phyloP scores from a whole-genome alignment of 2,797 vertebrate genomes.

The Urocyon cinereoargenteus region DNA sequence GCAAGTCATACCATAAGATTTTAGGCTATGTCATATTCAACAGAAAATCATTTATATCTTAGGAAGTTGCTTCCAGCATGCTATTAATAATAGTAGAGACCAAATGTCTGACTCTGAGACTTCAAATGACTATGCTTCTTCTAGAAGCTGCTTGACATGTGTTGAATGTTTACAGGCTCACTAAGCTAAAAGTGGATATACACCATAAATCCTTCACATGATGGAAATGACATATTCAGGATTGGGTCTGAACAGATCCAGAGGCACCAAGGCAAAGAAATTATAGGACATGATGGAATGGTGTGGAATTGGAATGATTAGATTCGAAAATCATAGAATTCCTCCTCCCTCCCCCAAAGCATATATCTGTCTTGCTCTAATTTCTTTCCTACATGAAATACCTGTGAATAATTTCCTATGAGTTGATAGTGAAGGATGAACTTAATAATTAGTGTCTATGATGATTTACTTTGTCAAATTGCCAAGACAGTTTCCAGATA shows the following conservation, averaged over 20 bases:
- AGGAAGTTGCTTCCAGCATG: background rate
- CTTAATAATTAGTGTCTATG: background rate
- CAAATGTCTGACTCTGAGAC: background rate
- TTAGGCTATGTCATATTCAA: background rate
- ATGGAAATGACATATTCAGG: background rate
- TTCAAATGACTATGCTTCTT: background rate
- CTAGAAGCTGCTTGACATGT: background rate
- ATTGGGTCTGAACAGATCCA: background rate
- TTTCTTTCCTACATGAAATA: background rate
- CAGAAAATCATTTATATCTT: background rate
- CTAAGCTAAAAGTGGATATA: background rate
- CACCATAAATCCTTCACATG: background rate
- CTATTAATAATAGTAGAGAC: background rate
- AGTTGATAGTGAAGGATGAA: background rate
- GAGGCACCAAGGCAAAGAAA: background rate
- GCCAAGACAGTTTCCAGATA: background rate
- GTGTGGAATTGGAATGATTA: background rate
- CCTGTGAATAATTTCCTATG: background rate
- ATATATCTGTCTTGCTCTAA: background rate
- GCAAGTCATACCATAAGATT: background rate
- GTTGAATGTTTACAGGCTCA: background rate
- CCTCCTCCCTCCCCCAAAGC: background rate
- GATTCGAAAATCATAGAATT: background rate
- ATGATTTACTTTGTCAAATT: background rate
- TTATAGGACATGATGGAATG: background rate